phyloP scores from a whole-genome alignment of 2,113 vertebrate genomes.

The Chiloscyllium plagiosum region DNA sequence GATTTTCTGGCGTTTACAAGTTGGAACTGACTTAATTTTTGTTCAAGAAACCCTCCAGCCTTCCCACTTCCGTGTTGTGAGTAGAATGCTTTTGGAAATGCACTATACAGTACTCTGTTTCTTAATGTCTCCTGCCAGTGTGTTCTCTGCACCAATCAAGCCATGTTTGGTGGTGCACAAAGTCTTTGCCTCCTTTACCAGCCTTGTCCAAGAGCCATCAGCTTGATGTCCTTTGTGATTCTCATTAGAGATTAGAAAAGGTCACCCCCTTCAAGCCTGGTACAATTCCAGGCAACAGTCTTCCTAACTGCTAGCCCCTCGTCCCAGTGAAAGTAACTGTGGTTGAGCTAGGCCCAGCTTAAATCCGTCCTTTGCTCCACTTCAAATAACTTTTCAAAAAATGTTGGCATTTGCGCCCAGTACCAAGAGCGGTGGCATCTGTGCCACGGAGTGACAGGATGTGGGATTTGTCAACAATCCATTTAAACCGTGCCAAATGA shows the following conservation, averaged over 20 bases:
- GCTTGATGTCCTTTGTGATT: neutral
- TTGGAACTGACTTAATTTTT: neutral
- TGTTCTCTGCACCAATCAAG: neutral
- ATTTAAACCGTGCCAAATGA: neutral
- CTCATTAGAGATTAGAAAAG: neutral
- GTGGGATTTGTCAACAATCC: neutral
- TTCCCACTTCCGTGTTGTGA: neutral
- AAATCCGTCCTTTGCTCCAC: neutral
- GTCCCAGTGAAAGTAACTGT: neutral
- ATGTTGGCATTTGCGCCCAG: neutral
- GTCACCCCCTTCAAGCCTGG: neutral
- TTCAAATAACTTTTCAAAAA: neutral
- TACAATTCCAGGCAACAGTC: neutral
- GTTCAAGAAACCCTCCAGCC: neutral
- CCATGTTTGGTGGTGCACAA: neutral
- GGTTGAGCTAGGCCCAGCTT: neutral
- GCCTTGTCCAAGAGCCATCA: neutral
- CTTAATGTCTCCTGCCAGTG: too few relatives aligned
- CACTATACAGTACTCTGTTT: neutral
- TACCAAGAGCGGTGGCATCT: neutral
- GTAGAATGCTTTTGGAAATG: neutral
- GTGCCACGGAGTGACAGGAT: neutral
- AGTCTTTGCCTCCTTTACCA: neutral
- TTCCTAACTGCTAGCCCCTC: neutral
- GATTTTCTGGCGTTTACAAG: neutral